These are phyloP conservation scores for Sphaerophoria taeniata DNA, from an alignment of 2,888 invertebrate genomes.

Conservation along the genomic window DNA sequence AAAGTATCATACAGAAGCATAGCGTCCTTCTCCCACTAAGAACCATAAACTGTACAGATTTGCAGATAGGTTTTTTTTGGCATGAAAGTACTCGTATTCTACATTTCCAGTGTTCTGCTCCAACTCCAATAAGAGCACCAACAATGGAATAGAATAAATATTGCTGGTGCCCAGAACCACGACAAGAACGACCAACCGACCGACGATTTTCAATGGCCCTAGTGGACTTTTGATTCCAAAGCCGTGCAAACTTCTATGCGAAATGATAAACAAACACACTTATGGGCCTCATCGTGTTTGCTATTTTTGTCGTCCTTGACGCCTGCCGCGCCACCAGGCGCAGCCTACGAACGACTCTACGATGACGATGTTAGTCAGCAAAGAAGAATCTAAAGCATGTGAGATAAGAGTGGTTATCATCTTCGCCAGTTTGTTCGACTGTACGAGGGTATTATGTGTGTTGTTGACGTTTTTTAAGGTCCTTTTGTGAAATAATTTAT, in stretches of 20 bases:
- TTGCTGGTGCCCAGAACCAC: conserved; percentile 36
- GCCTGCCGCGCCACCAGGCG: background rate
- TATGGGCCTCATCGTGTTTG: conserved; percentile 15
- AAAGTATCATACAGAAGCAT: conserved; percentile 13
- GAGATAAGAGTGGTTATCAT: conserved; percentile 31
- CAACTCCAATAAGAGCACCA: background rate
- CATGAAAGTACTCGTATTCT: conserved; percentile 35
- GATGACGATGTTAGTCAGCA: background rate
- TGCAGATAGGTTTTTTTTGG: conserved; percentile 34
- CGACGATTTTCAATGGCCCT: conserved; percentile 22
- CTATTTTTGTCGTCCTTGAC: background rate
- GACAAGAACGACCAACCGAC: no score
- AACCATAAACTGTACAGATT: conserved; percentile 37
- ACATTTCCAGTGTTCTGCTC: background rate
- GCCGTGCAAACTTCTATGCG: conserved; percentile 30
- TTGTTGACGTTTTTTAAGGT: conserved; percentile 23
- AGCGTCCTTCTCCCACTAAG: conserved; percentile 11
- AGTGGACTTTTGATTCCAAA: conserved; percentile 42
- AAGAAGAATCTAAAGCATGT: conserved; percentile 38
- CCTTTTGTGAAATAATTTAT: conserved; percentile 13
- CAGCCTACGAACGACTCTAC: background rate
- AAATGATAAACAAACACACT: conserved; percentile 32
- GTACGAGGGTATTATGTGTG: conserved; percentile 1
- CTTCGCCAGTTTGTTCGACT: background rate
- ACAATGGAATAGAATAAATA: conserved; percentile 29